These are phyloP conservation scores for Leptobrachium leishanense DNA, from an alignment of 2,113 vertebrate genomes.

Conservation along the genomic window DNA sequence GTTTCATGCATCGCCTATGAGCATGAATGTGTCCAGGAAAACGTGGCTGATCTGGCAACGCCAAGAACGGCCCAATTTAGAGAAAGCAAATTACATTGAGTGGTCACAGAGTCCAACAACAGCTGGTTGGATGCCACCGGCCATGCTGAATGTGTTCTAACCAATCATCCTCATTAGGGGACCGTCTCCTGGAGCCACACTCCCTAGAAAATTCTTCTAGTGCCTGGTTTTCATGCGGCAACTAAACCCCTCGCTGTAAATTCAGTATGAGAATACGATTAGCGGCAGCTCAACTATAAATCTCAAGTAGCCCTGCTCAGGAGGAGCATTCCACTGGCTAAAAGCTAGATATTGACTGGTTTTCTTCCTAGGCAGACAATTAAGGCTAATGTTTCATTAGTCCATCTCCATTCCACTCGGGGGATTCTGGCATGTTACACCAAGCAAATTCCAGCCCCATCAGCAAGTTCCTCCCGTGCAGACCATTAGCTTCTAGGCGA, in stretches of 20 bases:
- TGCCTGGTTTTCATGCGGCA: not conserved
- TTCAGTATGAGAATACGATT: not conserved
- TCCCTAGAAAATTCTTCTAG: not conserved
- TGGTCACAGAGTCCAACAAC: too few species aligned
- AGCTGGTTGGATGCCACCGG: too few species aligned
- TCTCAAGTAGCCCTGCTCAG: not conserved
- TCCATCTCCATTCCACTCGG: slow-evolving; percentile 8
- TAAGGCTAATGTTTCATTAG: slow-evolving; percentile 18
- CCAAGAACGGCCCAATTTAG: too few species aligned
- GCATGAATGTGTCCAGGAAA: too few species aligned
- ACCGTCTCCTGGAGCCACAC: not conserved
- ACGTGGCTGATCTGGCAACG: too few species aligned
- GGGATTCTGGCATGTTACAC: slow-evolving; percentile 16
- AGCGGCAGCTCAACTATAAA: not conserved
- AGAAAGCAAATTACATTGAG: too few species aligned
- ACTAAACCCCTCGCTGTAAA: not conserved
- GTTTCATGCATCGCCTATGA: too few species aligned
- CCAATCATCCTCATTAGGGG: too few species aligned
- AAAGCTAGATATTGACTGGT: slow-evolving; percentile 22
- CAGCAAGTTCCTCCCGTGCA: slow-evolving; percentile 18
- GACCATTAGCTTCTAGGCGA: slow-evolving; percentile 21
- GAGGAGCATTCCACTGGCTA: not conserved
- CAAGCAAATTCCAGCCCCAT: not conserved
- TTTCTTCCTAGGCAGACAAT: slow-evolving; percentile 9
- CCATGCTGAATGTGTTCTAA: too few species aligned